Base-by-base conservation (phyloP, 92 coral and sea anemone species). In the Micromussa lordhowensis region DNA sequence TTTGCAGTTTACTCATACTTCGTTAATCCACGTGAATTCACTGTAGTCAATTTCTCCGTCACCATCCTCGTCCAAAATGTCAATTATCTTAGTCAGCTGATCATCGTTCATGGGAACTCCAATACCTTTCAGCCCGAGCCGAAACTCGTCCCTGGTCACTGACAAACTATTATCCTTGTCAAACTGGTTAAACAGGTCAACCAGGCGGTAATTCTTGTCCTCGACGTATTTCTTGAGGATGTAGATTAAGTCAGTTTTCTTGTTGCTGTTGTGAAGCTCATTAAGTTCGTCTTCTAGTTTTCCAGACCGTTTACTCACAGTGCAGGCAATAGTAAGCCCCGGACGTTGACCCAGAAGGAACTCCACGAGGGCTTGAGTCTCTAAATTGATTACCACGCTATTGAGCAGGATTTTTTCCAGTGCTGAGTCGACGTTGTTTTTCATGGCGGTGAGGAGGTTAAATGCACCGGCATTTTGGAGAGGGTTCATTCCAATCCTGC, bases 111-210 rank as follows among this genome's bases (percentile, higher is more conserved):
- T 86, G n/a, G 99, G 99, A 19, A 96, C 96, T 2, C 95, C 93
- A 68, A 96, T 96, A 22, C 95, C 59, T 86, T 92, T 93, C 57
- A 96, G 85, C 18, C 99, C 99, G 13, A 85, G 84, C 44, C 84
- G 79, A 54, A 96, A 92, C 85, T 96, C 99, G 3, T 96, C 98
- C 31, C 94, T 86, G 26, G 94, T 94, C 75, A 96, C 98, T 12
- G 99, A 95, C 89, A 93, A 66, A 68, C 96, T 95, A 28, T 95
- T 90, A 87, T 96, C 99, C 86, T 96, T 96, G 92, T 96, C 99
- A 85, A 96, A 94, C 96, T 96, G 99, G 90, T 95, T 95, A 82
- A 96, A 95, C 87, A 96, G 78, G 87, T 96, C 98, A 16, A 96
- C 77, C 88, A 96, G 85, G 55, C 99, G 94, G 71, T 93, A 90